Conservation (phyloP, 2,113 vertebrate species). For the Steatornis caripensis region DNA sequence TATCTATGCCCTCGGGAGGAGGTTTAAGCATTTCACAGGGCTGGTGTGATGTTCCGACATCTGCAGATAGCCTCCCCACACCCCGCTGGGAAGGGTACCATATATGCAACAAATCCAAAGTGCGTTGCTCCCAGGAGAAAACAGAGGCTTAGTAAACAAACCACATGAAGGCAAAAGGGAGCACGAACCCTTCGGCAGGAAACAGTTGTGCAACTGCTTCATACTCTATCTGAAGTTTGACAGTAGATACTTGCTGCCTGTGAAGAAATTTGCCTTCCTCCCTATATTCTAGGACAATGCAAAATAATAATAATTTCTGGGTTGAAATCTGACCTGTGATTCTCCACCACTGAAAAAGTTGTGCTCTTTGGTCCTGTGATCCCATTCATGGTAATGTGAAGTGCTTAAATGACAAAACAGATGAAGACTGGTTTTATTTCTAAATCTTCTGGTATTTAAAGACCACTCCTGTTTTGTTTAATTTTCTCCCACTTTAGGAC, state of each 20-base stretch:
- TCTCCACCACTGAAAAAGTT: not conserved
- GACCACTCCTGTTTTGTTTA: not conserved
- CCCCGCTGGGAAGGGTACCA: fast-evolving
- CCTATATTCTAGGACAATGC: not conserved
- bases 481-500: not conserved
- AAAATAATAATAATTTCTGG: not conserved
- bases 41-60: not conserved
- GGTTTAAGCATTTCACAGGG: not conserved
- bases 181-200: not conserved
- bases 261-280: not conserved
- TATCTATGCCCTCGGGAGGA: not conserved
- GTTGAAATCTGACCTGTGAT: not conserved
- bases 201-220: not conserved
- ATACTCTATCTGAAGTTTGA: not conserved
- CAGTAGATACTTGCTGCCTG: not conserved
- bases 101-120: not conserved
- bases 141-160: not conserved
- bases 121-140: not conserved
- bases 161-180: not conserved
- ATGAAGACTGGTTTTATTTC: not conserved
- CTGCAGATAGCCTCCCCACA: not conserved
- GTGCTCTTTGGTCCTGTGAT: not conserved
- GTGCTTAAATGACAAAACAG: not conserved
- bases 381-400: not conserved
- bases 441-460: not conserved